These are phyloP conservation scores for Drosophila prostipennis DNA, from an alignment of 2,888 invertebrate genomes.

Conservation along the genomic window DNA sequence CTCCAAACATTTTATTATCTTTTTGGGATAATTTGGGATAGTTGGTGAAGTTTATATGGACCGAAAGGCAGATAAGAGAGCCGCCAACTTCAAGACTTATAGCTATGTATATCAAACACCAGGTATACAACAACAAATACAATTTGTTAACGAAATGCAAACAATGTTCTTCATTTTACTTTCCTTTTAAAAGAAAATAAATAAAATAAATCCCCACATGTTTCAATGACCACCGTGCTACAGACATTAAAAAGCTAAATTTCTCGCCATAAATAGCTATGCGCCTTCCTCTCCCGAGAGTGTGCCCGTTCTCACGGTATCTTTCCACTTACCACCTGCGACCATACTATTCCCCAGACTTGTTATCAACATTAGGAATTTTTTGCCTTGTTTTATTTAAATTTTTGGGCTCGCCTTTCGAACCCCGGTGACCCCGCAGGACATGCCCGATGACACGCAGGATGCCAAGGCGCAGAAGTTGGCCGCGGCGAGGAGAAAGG, in stretches of 20 bases:
- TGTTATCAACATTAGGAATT: conserved; percentile 29
- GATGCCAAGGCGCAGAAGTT: conserved; percentile 82
- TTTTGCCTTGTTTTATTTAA: conserved; percentile 30
- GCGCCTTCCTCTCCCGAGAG: background rate
- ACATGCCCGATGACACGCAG: conserved; percentile 81
- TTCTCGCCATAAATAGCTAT: background rate
- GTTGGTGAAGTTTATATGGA: too few species aligned
- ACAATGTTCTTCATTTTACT: too few species aligned
- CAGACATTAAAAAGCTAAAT: background rate
- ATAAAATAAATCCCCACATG: too few species aligned
- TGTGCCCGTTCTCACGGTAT: conserved; percentile 4
- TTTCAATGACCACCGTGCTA: too few species aligned
- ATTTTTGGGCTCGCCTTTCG: conserved; percentile 11
- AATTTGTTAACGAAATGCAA: too few species aligned
- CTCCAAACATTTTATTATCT: too few species aligned
- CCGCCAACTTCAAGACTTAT: too few species aligned
- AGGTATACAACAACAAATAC: too few species aligned
- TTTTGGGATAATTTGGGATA: too few species aligned
- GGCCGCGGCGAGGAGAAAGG: conserved; percentile 84
- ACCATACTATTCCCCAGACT: conserved; percentile 2
- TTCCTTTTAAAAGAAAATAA: too few species aligned
- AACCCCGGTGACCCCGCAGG: conserved; percentile 25
- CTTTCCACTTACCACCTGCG: background rate
- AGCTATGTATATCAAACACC: too few species aligned
- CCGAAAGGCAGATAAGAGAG: too few species aligned